Percentiles rank a stretch among this genome's conserved stretches.
Conservation (phyloP, 2,888 invertebrate species). For the Xanthorhoe spadicearia region DNA sequence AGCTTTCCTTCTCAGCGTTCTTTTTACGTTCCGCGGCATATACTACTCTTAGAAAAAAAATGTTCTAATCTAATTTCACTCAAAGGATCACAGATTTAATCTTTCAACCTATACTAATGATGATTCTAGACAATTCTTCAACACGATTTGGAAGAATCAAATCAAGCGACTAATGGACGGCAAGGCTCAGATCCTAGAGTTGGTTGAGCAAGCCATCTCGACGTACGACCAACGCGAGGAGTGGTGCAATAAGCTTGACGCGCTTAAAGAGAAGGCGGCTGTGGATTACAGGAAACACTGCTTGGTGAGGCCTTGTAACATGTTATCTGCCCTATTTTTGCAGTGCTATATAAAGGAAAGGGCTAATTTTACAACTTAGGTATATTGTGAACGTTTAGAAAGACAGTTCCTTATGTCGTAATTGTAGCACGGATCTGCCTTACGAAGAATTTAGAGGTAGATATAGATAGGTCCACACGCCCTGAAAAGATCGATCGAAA, state of each 20-base stretch:
- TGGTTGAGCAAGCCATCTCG: conserved; percentile 94
- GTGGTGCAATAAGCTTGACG: conserved; percentile 91
- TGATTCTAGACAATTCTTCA: conserved; percentile 89
- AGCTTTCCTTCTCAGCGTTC: no score
- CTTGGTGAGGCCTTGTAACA: conserved; percentile 53
- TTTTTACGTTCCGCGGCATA: no score
- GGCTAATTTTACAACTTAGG: no score
- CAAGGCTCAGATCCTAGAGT: conserved; percentile 92
- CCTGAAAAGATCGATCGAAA: no score
- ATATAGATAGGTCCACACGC: no score
- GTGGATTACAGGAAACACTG: conserved; percentile 79
- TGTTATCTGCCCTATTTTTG: not conserved
- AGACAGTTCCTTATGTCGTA: no score
- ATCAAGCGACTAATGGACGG: conserved; percentile 90
- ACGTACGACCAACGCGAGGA: conserved; percentile 95
- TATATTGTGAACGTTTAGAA: no score
- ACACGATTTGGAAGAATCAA: conserved; percentile 91
- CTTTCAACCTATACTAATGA: not conserved
- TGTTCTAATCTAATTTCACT: not conserved
- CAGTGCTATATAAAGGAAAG: not conserved
- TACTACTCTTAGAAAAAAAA: no score
- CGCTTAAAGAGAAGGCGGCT: conserved; percentile 89
- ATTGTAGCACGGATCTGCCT: no score
- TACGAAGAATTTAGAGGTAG: no score
- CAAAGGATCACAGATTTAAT: no score